Evolutionary conservation across 2,888 invertebrate genomes (phyloP), one percentile per base, ranked within the genome.

Genomic region (Pseudolycoriella hygida): DNA sequence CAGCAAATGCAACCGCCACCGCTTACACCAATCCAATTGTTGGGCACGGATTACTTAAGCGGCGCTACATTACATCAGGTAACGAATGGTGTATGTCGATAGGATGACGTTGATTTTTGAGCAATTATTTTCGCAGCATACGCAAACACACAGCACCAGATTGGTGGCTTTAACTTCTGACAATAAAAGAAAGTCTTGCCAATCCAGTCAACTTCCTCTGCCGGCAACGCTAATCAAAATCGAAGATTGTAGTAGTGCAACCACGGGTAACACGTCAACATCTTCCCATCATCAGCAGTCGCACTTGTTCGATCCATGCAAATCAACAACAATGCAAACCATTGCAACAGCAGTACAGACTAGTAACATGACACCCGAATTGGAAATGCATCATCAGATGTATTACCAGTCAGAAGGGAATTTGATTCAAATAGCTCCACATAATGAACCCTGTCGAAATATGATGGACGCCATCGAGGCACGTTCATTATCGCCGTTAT

Each of bases 81-180:
- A 46, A 34, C 12, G 5, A 34, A 10, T 30, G 6, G 8, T 18
- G n/a, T n/a, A n/a, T n/a, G n/a, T n/a, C n/a, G n/a, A n/a, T n/a
- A n/a, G n/a, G n/a, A n/a, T n/a, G 4, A 41, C 17, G 5, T 34
- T 34, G 30, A 17, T 41, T 30, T 6, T 41, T 32, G 8, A 8
- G 39, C 8, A 34, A 25, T 8, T 25, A 4, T 8, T 25, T 25
- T 6, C 25, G 25, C 60, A 71, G 55, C 78, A 79, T 55, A 77
- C 77, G 6, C 76, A 77, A 58, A 74, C 74, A 1, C 77, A 76
- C 55, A 79, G 79, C 47, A 77, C 79, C 3, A 64, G 80, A 41
- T 62, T 80, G 15, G 74, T 80, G 1, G 74, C 76, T 1, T 65
- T 80, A 4, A 76, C 79, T 0, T 69, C 71, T 2, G 58, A 57